Base-by-base conservation (phyloP, 2,797 vertebrate genomes). In the Diplodus puntazzo region DNA sequence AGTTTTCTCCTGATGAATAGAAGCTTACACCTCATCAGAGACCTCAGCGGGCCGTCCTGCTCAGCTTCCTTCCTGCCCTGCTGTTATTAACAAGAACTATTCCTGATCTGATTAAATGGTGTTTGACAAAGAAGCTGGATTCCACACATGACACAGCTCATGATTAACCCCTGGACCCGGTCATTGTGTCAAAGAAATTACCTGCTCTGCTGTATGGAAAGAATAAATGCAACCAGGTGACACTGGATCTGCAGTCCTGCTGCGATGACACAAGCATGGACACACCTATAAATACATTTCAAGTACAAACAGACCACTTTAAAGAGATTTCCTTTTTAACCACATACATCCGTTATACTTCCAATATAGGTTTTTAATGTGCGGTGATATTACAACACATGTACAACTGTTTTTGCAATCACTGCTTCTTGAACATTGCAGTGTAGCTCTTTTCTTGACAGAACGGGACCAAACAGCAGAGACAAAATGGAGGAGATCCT, bases 81-180 rank as follows among this genome's bases (percentile, higher is more conserved):
- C 61, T 77, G 63, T 79, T 80, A 62, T 55, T 23, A 60, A 71
- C 54, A 69, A 58, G 17, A 73, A 52, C 55, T 50, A 3, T n/a
- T 65, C 21, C 46, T 49, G 48, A 77, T 85, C 77, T 53, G 53
- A 80, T 67, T 48, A 76, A 79, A 75, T 59, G 17, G 2, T 52
- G 43, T 69, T 62, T 79, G 48, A 75, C 57, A 69, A 49, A 58
- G 61, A 61, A 10, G 65, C 55, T 48, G 54, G 50, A 63, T n/a
- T 64, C 46, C 30, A 55, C 69, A 71, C 46, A 50, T 14, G 34
- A 75, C 23, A 21, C 52, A 52, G 17, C 53, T 77, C 48, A 53
- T 17, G 21, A 77, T 68, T 21, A 34, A 71, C 2, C 12, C 21
- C 27, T 66, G 11, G 52, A 50, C 23, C 52, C 13, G 18, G 43